These are phyloP conservation scores for Heteromyza rotundicornis DNA, from an alignment of 2,888 invertebrate genomes.

Conservation along the genomic window DNA sequence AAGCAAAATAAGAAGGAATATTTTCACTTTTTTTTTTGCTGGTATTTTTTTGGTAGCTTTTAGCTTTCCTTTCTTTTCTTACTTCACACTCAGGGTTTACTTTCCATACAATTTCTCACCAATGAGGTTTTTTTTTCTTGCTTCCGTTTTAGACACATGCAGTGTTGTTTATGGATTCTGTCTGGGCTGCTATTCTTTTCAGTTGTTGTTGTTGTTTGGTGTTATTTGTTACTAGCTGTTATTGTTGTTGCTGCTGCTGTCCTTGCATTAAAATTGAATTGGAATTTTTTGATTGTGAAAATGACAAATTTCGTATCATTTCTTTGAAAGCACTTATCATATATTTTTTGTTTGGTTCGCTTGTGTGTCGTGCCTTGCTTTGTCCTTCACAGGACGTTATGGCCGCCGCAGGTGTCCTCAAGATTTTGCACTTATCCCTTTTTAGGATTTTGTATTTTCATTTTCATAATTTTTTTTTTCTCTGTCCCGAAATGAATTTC, in stretches of 20 bases:
- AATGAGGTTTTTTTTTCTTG: too few relatives aligned
- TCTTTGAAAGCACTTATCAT: constrained; percentile 23
- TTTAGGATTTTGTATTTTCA: constrained; percentile 19
- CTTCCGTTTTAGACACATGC: constrained; percentile 8
- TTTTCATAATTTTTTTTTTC: constrained; percentile 4
- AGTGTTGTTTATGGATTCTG: constrained; percentile 12
- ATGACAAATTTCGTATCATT: not conserved
- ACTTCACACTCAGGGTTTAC: too few relatives aligned
- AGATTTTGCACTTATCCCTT: constrained; percentile 4
- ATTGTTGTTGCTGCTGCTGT: constrained; percentile 19
- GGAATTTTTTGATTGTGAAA: constrained; percentile 17
- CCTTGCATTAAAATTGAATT: constrained; percentile 34
- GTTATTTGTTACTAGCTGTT: not conserved
- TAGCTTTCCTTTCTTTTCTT: not conserved
- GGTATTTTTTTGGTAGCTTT: not conserved
- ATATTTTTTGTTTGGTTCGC: constrained; percentile 5
- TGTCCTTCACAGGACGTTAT: not conserved
- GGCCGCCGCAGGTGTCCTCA: constrained; percentile 3
- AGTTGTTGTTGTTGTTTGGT: not conserved
- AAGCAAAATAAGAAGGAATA: constrained; percentile 20
- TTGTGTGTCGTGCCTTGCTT: too few relatives aligned
- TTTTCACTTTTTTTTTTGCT: constrained; percentile 15
- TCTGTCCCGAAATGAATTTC: constrained; percentile 9
- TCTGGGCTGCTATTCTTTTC: not conserved
- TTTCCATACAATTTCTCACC: too few relatives aligned